Evolutionary conservation across 2,797 vertebrate genomes (phyloP).

Genomic region (Pseudocheirus occidentalis): DNA sequence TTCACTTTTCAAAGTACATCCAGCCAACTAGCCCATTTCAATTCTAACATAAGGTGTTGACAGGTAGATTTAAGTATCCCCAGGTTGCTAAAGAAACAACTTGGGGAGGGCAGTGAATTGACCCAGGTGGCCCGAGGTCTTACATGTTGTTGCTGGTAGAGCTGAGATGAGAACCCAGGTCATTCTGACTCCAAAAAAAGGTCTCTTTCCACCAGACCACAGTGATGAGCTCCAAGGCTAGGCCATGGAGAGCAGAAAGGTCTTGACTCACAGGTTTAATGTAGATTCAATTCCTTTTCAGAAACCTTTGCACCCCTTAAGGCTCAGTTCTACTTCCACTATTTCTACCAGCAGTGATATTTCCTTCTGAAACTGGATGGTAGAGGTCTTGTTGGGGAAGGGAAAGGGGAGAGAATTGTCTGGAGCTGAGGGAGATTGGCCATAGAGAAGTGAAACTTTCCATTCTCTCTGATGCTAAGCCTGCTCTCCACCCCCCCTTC

Average conservation of each 20-base stretch:
- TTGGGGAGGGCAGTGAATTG: background rate
- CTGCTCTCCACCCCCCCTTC: too few relatives aligned
- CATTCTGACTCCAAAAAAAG: background rate
- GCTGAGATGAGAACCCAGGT: background rate
- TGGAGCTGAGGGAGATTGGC: background rate
- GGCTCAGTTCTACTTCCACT: conserved; percentile 24
- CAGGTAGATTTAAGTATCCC: background rate
- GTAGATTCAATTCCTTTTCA: conserved; percentile 27
- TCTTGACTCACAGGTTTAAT: background rate
- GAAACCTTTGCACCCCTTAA: background rate
- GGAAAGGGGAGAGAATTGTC: background rate
- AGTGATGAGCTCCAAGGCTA: conserved; percentile 3
- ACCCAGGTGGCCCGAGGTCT: background rate
- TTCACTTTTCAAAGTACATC: conserved; percentile 3
- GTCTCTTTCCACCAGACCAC: background rate
- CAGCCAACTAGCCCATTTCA: background rate
- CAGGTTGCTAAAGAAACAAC: background rate
- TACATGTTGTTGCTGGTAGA: background rate
- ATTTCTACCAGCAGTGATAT: background rate
- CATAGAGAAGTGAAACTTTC: conserved; percentile 45
- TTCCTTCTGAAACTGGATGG: background rate
- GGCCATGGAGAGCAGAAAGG: background rate
- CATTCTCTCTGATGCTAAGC: background rate
- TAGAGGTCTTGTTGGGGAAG: background rate
- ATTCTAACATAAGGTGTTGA: background rate